Base-by-base conservation (phyloP, 2,888 invertebrate species). In the Hirtodrosophila histrioides region DNA sequence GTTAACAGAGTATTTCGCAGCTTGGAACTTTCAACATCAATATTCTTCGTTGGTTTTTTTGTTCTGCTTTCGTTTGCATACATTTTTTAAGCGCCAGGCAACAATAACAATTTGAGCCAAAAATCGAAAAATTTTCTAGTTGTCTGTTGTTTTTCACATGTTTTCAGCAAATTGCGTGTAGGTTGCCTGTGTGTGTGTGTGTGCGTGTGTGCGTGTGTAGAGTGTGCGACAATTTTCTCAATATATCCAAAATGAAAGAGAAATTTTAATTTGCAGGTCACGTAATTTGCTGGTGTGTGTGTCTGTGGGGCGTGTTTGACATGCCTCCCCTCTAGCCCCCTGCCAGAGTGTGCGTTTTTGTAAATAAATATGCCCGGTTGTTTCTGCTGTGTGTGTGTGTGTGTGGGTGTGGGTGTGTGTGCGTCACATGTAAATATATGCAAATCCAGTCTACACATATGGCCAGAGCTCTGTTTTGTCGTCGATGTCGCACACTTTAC, bases 251-350 rank as follows among this genome's bases (percentile, higher is more conserved):
- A 81, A 82, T 72, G 88, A 88, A 85, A 83, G 77, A 83, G 86
- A 83, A 88, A 86, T 83, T 83, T 83, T 69, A 86, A 88, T 83
- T 88, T 83, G 73, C 82, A 83, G 82, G 82, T 83, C 82, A 83
- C 88, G 82, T 83, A 82, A 86, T 72, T 76, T 76, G 84, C 73
- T 72, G 66, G 80, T 78, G 88, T 87, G 56, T 86, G 72, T 76
- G 83, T 64, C 68, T 58, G 35, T 39, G 56, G 37, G 17, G 63
- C 43, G 53, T 55, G 48, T 64, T 65, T 65, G 45, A 17, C 67
- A 64, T 40, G 57, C 72, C 54, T 41, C 12, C 36, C 10, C 39
- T 2, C 50, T 17, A n/a, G 36, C 9, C 39, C 11, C 17, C 1
- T 33, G 27, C 45, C 27, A 6, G 35, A 27, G 31, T 29, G 44